Evolutionary conservation across 2,113 vertebrate genomes (phyloP), one percentile per base, ranked within the genome.

Genomic region (Capreolus pygargus): DNA sequence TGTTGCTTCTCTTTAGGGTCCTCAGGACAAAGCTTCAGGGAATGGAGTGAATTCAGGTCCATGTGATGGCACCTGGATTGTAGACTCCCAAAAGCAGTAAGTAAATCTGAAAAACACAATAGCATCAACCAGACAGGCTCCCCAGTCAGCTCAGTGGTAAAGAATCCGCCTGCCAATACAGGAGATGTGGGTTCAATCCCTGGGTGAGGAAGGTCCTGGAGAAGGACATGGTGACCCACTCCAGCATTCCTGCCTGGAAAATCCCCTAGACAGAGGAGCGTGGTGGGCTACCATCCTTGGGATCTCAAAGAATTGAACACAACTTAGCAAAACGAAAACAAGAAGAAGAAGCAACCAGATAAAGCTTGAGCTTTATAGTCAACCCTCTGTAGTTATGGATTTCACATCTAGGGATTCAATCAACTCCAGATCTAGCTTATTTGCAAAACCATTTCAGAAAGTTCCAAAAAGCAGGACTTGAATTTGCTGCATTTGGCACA

Each of bases 61-160:
- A 4, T 11, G 3, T 3, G 9, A 61, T 2, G 52, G 23, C 58
- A 30, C 8, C 12, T 30, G 6, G 11, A 13, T 2, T 10, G 11
- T 1, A 4, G 8, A 12, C 1, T 30, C 76, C 19, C 11, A 6
- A 16, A 70, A 54, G 28, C 50, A 30, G 58, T 47, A 39, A 74
- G 47, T 19, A 57, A n/a, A 45, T 88, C n/a, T 23, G 30, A 45
- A 76, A 83, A 67, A 11, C 36, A 86, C 33, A 52, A 54, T 0
- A 54, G 19, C 25, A 10, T 45, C 36, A 19, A 23, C 33, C 7
- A 7, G 81, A 60, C 39, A 76, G 39, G 70, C 70, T 14, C 43
- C 39, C 70, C 70, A 27, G 39, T 13, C 43, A 12, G 70, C 39
- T 76, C 39, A 25, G 6, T 43, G 70, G 25, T 76, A 27, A 43